Percentiles rank a stretch among this genome's conserved stretches.
Conservation (phyloP, 2,888 invertebrate genomes). For the Brassicogethes aeneus region DNA sequence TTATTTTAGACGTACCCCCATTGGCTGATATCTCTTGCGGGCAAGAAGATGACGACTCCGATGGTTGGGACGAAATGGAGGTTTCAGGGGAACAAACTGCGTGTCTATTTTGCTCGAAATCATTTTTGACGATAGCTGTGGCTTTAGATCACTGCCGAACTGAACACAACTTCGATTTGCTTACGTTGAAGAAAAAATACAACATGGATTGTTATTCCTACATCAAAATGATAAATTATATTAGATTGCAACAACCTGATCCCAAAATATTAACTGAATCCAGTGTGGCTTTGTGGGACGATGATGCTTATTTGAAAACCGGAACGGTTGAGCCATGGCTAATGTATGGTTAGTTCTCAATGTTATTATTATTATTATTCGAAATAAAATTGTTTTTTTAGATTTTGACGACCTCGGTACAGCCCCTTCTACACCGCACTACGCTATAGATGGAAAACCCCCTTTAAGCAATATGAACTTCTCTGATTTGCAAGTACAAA, state of each 20-base stretch:
- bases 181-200: slow-evolving; percentile 55
- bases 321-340: slow-evolving; percentile 72
- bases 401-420: slow-evolving; percentile 46
- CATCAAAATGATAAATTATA: slow-evolving; percentile 73
- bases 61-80: slow-evolving; percentile 50
- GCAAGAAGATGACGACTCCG: slow-evolving; percentile 36
- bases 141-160: slow-evolving; percentile 59
- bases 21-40: slow-evolving; percentile 9
- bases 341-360: slow-evolving; percentile 56
- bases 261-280: slow-evolving; percentile 46
- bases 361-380: too few relatives aligned
- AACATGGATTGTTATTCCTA: slow-evolving; percentile 76
- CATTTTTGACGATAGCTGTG: slow-evolving; percentile 50
- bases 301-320: slow-evolving; percentile 71
- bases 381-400: slow-evolving; percentile 26
- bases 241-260: slow-evolving; percentile 53
- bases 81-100: slow-evolving; percentile 41
- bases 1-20: slow-evolving; percentile 3
- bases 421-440: slow-evolving; percentile 40
- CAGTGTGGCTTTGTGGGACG: slow-evolving; percentile 55
- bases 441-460: slow-evolving; percentile 40
- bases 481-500: slow-evolving; percentile 37
- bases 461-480: slow-evolving; percentile 38
- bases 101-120: slow-evolving; percentile 67
- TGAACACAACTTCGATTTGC: slow-evolving; percentile 57